These are phyloP conservation scores for Virgularia gustaviana DNA, from an alignment of 92 coral and sea anemone genomes.

Conservation along the genomic window DNA sequence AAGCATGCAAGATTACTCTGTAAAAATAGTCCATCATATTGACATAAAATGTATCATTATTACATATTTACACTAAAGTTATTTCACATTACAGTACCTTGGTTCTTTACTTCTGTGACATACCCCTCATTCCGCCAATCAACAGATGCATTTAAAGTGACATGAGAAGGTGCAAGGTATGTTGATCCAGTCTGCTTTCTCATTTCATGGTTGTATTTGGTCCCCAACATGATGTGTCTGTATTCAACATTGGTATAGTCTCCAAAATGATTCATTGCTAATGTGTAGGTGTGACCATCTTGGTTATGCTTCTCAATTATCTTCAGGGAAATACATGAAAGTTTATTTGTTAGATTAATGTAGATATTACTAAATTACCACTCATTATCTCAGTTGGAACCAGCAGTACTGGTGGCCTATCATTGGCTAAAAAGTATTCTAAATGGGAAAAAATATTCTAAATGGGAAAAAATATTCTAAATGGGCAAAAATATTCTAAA, in stretches of 20 bases:
- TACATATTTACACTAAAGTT: background rate
- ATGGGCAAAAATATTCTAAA: too few relatives aligned
- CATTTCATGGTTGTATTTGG: constrained; percentile 20
- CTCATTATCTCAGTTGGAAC: too few relatives aligned
- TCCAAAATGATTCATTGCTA: constrained; percentile 58
- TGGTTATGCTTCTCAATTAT: constrained; percentile 45
- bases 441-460: too few relatives aligned
- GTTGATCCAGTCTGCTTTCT: constrained; percentile 38
- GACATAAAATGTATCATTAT: background rate
- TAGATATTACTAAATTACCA: background rate
- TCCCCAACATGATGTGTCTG: constrained; percentile 39
- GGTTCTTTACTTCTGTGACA: constrained; percentile 47
- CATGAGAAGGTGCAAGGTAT: constrained; percentile 30
- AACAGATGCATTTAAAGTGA: constrained; percentile 35
- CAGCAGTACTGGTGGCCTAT: too few relatives aligned
- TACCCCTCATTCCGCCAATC: constrained; percentile 49
- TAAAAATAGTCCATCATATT: too few relatives aligned
- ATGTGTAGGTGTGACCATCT: constrained; percentile 10
- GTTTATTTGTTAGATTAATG: background rate
- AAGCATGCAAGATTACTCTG: background rate
- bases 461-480: too few relatives aligned
- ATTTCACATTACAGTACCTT: constrained; percentile 20
- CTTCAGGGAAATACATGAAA: background rate
- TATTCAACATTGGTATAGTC: constrained; percentile 40
- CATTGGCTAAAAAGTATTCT: too few relatives aligned